Base-by-base conservation (phyloP, 92 coral and sea anemone genomes). In the Porites evermanni region DNA sequence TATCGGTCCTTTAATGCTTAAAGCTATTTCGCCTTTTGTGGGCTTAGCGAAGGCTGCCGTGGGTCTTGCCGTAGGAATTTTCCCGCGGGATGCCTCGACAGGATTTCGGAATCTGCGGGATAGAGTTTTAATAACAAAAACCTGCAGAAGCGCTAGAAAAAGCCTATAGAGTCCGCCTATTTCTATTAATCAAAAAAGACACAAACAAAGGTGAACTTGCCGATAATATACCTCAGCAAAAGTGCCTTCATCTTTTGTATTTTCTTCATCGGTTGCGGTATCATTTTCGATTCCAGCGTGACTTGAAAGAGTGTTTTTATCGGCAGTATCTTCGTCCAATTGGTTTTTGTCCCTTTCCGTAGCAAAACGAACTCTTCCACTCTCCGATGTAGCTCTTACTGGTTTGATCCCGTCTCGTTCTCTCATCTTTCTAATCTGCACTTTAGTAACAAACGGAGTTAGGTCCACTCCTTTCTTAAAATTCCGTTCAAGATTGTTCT, bases 11-110 rank as follows among this genome's bases (percentile, higher is more conserved):
- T 91, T 90, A 38, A 77, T 54, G 64, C 88, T 89, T 64, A 95
- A 64, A 18, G 84, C 86, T 59, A 95, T 81, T 73, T 95, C 98
- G 65, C 98, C 98, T 76, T 93, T 92, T 2, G 98, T 95, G 9
- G 98, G 98, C 61, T 90, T 74, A 1, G 96, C 91, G 65, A 67
- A 95, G 1, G 93, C 80, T 6, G 98, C 96, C 17, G 75, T 71
- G 4, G 94, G 94, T 23, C 88, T 75, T 63, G 67, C 32, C 18
- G 76, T 18, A 7, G 66, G 64, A 13, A 84, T 59, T 23, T 52
- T 70, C 23, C 70, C 61, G n/a, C 79, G 64, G 58, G 88, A 73
- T 67, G 79, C 79, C 81, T 71, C 64, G 64, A 50, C 24, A 19
- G 91, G 93, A 21, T 87, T 80, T 54, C 89, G 80, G 24, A 88